Base-by-base conservation (phyloP, 2,797 vertebrate species). In the Bradypus variegatus region DNA sequence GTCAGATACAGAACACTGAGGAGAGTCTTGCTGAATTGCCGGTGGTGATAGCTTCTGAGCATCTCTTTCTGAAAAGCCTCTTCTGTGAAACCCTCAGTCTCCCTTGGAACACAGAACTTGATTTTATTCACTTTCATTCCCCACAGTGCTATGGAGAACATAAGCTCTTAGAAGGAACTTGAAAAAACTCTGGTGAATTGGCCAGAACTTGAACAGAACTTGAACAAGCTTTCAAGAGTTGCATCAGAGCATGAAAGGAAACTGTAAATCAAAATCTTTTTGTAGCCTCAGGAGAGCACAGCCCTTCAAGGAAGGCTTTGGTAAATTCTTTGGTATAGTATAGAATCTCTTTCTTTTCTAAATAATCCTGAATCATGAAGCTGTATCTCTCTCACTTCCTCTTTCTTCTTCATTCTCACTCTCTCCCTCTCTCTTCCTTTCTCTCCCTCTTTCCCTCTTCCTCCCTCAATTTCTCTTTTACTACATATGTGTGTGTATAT, bases 81-180 rank as follows among this genome's bases (percentile, higher is more conserved):
- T 8, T 9, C 27, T 12, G 45, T 0, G 5, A 45, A 5, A 5
- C 41, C 10, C 4, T 29, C 16, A 14, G 62, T 1, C 75, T 60
- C 21, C n/a, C 25, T n/a, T 0, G 5, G 25, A 75, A 64, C 76
- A 16, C 31, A 50, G 60, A 62, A 21, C 21, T 69, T 69, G 11
- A 2, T 12, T n/a, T n/a, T 23, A 14, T 1, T 55, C 72, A 14
- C 48, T 8, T 4, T 11, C 1, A 27, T 18, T n/a, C 31, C 53
- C 12, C 36, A 4, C 41, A 0, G 16, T 13, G 41, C 41, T 87
- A 21, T 53, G 87, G 53, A 12, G 58, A 41, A n/a, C 7, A 3
- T 75, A 3, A 0, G 53, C 0, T 0, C 29, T 55, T 18, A 6
- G 25, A 4, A 2, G n/a, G 81, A 79, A 48, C 25, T 31, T 29